Percentiles rank a stretch among this genome's conserved stretches.
Conservation (phyloP, 2,113 vertebrate genomes). For the Oceanodroma tethys region DNA sequence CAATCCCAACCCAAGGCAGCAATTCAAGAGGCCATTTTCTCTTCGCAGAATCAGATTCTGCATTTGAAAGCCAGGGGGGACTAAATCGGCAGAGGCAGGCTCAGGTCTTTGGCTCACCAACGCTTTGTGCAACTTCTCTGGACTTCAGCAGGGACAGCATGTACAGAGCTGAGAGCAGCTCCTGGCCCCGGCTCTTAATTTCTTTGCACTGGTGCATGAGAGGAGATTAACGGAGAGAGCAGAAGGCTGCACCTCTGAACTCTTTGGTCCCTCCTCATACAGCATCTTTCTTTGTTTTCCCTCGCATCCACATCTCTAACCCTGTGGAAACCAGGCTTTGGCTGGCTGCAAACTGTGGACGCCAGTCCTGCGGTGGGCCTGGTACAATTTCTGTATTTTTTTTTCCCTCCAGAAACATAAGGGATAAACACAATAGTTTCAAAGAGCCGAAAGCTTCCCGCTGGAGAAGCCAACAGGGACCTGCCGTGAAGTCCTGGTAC, state of each 20-base stretch:
- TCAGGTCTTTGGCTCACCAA: neutral
- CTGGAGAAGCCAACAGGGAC: slow-evolving; percentile 44
- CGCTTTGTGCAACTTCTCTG: neutral
- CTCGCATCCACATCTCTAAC: neutral
- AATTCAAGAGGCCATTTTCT: neutral
- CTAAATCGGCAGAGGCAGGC: neutral
- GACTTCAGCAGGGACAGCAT: neutral
- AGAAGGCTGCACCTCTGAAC: neutral
- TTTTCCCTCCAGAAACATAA: neutral
- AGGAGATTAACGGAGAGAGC: neutral
- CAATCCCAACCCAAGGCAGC: neutral
- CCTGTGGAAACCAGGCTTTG: neutral
- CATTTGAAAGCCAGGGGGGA: neutral
- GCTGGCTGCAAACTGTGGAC: neutral
- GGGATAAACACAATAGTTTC: neutral
- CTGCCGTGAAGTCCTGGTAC: neutral
- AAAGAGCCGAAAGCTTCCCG: neutral
- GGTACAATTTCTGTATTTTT: neutral
- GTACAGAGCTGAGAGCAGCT: neutral
- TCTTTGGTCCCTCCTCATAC: neutral
- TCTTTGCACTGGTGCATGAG: neutral
- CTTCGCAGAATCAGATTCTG: neutral
- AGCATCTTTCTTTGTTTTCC: neutral
- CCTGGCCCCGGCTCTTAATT: neutral
- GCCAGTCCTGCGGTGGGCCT: neutral